A percentile compares a stretch with the other conserved stretches of the same genome.
phyloP scores from a whole-genome alignment of 2,113 vertebrate species.

The Anas platyrhynchos region DNA sequence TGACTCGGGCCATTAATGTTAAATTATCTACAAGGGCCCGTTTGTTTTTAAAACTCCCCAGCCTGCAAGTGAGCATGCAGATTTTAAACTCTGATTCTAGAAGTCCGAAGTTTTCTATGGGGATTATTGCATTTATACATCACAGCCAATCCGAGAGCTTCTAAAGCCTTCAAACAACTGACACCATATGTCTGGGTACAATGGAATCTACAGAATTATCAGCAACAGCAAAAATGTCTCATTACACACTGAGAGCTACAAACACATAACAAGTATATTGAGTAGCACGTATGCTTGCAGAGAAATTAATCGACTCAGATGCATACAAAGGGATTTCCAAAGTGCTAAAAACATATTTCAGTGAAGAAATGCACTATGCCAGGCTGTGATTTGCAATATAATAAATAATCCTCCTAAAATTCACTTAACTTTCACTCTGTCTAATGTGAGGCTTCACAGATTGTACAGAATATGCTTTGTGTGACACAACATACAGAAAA shows the following conservation, averaged over 20 bases:
- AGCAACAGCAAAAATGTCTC: slow-evolving; percentile 61
- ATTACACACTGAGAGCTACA: slow-evolving; percentile 7
- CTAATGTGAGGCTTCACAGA: slow-evolving; percentile 55
- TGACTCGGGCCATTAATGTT: slow-evolving; percentile 60
- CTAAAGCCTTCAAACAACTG: slow-evolving; percentile 56
- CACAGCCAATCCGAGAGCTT: slow-evolving; percentile 21
- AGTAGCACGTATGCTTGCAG: neutral
- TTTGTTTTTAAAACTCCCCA: slow-evolving; percentile 64
- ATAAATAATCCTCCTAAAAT: slow-evolving; percentile 68
- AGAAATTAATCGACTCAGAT: slow-evolving; percentile 60
- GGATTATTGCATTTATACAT: slow-evolving; percentile 58
- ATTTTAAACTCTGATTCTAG: slow-evolving; percentile 24
- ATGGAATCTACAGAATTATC: slow-evolving; percentile 54
- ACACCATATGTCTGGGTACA: slow-evolving; percentile 56
- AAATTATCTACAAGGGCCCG: slow-evolving; percentile 56
- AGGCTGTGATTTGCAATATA: slow-evolving; percentile 52
- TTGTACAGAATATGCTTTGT: slow-evolving; percentile 60
- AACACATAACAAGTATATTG: slow-evolving; percentile 49
- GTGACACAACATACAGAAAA: slow-evolving; percentile 38
- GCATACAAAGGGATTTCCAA: slow-evolving; percentile 59
- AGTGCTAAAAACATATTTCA: slow-evolving; percentile 52
- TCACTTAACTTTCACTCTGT: slow-evolving; percentile 51
- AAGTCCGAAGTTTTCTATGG: slow-evolving; percentile 61
- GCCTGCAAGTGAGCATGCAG: neutral
- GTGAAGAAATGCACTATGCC: slow-evolving; percentile 18